phyloP scores from a whole-genome alignment of 2,113 vertebrate species.

The Ictalurus furcatus region DNA sequence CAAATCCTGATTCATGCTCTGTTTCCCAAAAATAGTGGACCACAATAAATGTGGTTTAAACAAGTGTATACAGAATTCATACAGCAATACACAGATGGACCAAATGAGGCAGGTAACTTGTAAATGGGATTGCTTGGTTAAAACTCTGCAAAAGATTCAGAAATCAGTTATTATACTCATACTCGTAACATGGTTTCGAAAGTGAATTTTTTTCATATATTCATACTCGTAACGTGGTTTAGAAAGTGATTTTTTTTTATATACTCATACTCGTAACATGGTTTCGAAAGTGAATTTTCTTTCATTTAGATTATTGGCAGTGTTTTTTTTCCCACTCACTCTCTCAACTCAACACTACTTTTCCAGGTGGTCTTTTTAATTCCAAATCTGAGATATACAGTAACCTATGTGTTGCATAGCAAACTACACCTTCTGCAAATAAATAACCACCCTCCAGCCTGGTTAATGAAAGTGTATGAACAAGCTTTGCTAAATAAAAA shows the following conservation, averaged over 20 bases:
- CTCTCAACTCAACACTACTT: not conserved
- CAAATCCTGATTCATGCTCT: not conserved
- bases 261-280: not conserved
- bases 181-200: not conserved
- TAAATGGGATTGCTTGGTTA: not conserved
- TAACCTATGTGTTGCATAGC: not conserved
- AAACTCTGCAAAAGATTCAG: not conserved
- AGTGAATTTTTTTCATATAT: not conserved
- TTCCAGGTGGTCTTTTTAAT: not conserved
- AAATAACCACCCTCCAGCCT: not conserved
- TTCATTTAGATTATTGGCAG: no score
- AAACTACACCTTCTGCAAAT: not conserved
- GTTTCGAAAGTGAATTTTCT: not conserved
- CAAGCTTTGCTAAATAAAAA: not conserved
- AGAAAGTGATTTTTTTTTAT: not conserved
- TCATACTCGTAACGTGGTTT: not conserved
- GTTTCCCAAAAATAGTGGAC: not conserved
- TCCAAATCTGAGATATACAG: not conserved
- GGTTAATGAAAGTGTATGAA: not conserved
- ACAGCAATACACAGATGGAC: not conserved
- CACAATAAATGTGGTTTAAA: not conserved
- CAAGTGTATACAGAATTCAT: not conserved
- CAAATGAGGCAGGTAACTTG: not conserved
- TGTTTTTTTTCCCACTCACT: not conserved
- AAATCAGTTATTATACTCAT: not conserved